Base-by-base conservation (phyloP, 2,888 invertebrate species). In the Scaptodrosophila latifasciaeformis region DNA sequence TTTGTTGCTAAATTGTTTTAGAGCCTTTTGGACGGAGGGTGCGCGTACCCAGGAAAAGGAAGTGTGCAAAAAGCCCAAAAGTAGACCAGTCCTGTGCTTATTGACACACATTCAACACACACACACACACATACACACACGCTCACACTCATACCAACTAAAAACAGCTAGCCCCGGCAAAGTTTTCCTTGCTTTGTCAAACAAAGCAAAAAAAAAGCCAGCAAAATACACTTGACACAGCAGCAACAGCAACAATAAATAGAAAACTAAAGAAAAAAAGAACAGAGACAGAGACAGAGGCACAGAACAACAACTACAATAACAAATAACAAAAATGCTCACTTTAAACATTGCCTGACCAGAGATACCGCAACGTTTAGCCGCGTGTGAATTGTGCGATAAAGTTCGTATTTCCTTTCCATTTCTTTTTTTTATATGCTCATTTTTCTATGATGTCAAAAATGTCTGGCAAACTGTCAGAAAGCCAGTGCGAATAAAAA, bases 1-100 rank as follows among this genome's bases (percentile, higher is more conserved):
- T 71, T 67, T 56, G 66, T 58, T 70, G 78, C 74, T 74, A 77
- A 80, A 72, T 72, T 72, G 72, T 78, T 81, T 72, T 75, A 78
- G 76, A 71, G 60, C 70, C 13, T 2, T 34, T 10, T 34, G 34
- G 34, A 12, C 12, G 34, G 34, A 34, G 15, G n/a, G n/a, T n/a
- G n/a, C n/a, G n/a, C n/a, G n/a, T n/a, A n/a, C n/a, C n/a, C n/a
- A 12, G 34, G 44, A 6, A 4, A 29, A 10, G 24, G 5, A 31
- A 21, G 15, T 37, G 17, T 30, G 19, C 29, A 12, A 46, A 29
- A 43, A 27, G 67, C 56, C 66, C 55, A 53, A 79, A 79, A 71
- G 62, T 71, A 70, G 75, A 74, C 69, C 65, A 67, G 52, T 74
- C 50, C 76, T 55, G 49, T 60, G 60, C 74, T 37, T 69, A 69